Base-by-base conservation (phyloP, 1,140 invertebrate genomes). In the Pseudomyrmex dendroicus region DNA sequence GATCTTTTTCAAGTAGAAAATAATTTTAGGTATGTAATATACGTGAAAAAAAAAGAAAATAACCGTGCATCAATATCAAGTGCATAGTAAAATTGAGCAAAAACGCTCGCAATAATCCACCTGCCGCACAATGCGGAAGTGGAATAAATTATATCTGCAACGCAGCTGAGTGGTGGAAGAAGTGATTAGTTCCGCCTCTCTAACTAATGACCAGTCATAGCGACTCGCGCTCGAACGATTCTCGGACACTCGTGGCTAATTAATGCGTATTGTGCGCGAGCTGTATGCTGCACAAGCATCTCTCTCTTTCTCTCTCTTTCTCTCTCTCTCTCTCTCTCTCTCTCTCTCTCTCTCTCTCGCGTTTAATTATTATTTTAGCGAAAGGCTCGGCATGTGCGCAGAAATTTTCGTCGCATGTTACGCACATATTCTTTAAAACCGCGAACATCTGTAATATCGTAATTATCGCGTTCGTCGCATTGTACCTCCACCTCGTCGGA, bases 111-210 rank as follows among this genome's bases (percentile, higher is more conserved):
- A 70, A 78, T 9, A 20, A 22, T 35, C 35, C 5, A 35, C 35
- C 35, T 35, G 35, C 35, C 35, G 35, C 35, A 35, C 35, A 35
- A 61, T 7, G 7, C 8, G 66, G 66, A 80, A 80, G 54, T 13
- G 48, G 44, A 17, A 80, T 80, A 48, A 80, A 72, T 35, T 15
- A 78, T 13, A 48, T 59, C n/a, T 22, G 52, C 52, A 68, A 68
- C 12, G 20, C 20, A 35, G 67, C 35, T 25, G 22, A 54, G 25
- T 70, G 52, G 52, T 80, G 56, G 44, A 80, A 72, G 46, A 72
- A 72, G 66, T 22, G 20, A 80, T 80, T 72, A 80, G 66, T 80
- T 80, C 76, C 54, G 44, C 66, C 56, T 61, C 22, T 72, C 56
- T 17, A 59, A 72, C 44, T 80, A 72, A 80, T 17, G 15, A 50